These are phyloP conservation scores for Leptodirus hochenwartii DNA, from an alignment of 2,888 invertebrate species.

Conservation along the genomic window DNA sequence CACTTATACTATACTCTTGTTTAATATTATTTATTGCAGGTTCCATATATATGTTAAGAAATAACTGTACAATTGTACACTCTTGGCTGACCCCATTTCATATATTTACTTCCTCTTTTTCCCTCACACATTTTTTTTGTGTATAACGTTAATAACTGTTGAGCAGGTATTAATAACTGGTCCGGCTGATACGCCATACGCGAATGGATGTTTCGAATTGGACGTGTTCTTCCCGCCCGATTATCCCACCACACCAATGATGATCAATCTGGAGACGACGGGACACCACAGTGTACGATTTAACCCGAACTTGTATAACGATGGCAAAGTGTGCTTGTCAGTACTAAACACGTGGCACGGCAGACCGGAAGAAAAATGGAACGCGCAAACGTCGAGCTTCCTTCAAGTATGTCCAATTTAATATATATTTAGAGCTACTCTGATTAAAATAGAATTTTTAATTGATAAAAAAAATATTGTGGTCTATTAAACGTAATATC, in stretches of 20 bases:
- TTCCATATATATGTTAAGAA: too few relatives aligned
- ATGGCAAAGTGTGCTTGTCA: slow-evolving; percentile 89
- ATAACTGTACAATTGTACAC: too few relatives aligned
- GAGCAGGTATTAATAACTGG: slow-evolving; percentile 77
- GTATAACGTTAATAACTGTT: too few relatives aligned
- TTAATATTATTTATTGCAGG: too few relatives aligned
- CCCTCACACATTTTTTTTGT: too few relatives aligned
- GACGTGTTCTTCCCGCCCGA: slow-evolving; percentile 80
- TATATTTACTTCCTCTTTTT: too few relatives aligned
- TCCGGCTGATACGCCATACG: slow-evolving; percentile 81
- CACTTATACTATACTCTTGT: too few relatives aligned
- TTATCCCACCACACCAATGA: slow-evolving; percentile 53
- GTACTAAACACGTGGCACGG: slow-evolving; percentile 96
- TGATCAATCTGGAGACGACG: slow-evolving; percentile 80
- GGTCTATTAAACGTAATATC: too few relatives aligned
- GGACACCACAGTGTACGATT: slow-evolving; percentile 78
- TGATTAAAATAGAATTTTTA: too few relatives aligned
- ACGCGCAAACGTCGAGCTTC: slow-evolving; percentile 87
- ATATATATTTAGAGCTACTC: too few relatives aligned
- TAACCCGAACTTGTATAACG: slow-evolving; percentile 87
- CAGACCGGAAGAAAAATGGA: slow-evolving; percentile 93
- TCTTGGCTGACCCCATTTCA: too few relatives aligned
- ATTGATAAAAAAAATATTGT: too few relatives aligned
- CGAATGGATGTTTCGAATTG: slow-evolving; percentile 80
- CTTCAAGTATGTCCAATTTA: slow-evolving; percentile 46